Conservation (phyloP, 2,113 vertebrate genomes). For the Thunnus thynnus region DNA sequence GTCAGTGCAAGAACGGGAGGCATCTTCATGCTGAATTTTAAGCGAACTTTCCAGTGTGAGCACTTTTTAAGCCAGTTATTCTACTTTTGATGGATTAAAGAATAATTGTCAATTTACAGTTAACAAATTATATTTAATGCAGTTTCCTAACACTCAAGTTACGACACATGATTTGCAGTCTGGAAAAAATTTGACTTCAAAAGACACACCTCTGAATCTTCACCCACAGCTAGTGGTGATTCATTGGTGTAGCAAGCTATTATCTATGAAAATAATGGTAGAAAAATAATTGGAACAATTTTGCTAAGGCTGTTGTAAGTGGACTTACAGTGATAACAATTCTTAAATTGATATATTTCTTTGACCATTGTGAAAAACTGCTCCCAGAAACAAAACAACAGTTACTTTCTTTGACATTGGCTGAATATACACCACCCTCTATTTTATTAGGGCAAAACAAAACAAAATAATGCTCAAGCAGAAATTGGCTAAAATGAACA, state of each 20-base stretch:
- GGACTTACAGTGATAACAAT: too few species aligned
- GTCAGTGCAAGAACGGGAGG: conserved; percentile 23
- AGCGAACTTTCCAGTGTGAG: conserved; percentile 18
- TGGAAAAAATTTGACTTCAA: not conserved
- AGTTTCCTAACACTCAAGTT: too few species aligned
- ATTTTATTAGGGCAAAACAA: not conserved
- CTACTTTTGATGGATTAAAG: too few species aligned
- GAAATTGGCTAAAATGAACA: conserved; percentile 10
- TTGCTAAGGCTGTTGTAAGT: not conserved
- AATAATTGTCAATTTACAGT: too few species aligned
- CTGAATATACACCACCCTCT: too few species aligned
- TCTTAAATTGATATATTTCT: too few species aligned
- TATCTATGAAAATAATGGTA: not conserved
- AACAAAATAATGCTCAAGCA: not conserved
- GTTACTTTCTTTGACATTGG: too few species aligned
- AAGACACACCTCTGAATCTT: not conserved
- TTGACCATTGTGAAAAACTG: too few species aligned
- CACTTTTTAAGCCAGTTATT: not conserved
- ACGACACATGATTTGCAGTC: not conserved
- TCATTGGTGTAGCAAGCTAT: not conserved
- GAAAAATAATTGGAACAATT: not conserved
- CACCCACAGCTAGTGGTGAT: not conserved
- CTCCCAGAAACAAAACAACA: too few species aligned
- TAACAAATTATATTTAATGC: too few species aligned
- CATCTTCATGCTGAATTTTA: conserved; percentile 22